Evolutionary conservation across 2,797 vertebrate genomes (phyloP), one percentile per base, ranked within the genome.

Genomic region (Enteromius treurensis): DNA sequence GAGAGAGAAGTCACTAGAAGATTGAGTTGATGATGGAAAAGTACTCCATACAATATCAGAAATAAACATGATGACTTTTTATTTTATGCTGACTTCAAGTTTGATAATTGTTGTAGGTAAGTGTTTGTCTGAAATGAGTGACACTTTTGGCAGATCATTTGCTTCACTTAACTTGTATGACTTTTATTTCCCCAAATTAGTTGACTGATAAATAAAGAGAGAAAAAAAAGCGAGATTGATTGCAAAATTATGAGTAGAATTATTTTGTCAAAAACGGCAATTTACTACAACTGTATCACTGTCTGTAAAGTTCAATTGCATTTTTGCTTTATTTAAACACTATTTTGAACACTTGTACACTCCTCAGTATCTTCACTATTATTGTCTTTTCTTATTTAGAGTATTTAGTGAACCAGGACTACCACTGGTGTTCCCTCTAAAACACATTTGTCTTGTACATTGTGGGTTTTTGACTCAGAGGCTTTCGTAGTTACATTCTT

Each of bases 71-170:
- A 29, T 29, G 5, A 29, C 21, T 21, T 37, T 58, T 40, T 0
- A 58, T 58, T 55, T 40, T 6, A 75, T 40, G 21, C 13, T 3
- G 5, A 34, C 29, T n/a, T 55, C 14, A 34, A 55, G 1, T 21
- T 19, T 17, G 17, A 21, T 55, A 8, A 53, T 74, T 40, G 5
- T 71, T 29, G 69, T 29, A 55, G 49, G 49, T 74, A 37, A 37
- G 32, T 37, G 21, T 15, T 75, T 17, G 6, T 58, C 73, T 15
- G 13, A 58, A 75, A 75, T 58, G 32, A 55, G 32, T 75, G 49
- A 75, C 23, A 37, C 29, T 74, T 67, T 37, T 67, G 64, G 64
- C 19, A 67, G 34, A 67, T 32, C 26, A 62, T 62, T 62, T 71
- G 65, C 34, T 68, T 68, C 7, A 70, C 15, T 70, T 8, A 70